A percentile compares a stretch with the other conserved stretches of the same genome.
Conservation (phyloP, 2,113 vertebrate genomes). For the Martes martes region DNA sequence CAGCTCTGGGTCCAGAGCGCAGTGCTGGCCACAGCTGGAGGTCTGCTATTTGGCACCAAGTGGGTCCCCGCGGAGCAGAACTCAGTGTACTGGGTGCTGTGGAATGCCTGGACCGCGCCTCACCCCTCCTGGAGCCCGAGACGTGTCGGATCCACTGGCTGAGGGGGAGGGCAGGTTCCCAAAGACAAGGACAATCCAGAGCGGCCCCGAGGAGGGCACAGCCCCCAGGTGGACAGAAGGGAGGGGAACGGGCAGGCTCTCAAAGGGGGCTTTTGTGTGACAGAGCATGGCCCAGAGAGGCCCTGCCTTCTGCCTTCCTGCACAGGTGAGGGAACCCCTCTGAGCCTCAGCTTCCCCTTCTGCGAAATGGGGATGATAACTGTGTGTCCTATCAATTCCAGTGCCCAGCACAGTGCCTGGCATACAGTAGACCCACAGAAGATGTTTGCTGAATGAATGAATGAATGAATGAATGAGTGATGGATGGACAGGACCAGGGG, state of each 20-base stretch:
- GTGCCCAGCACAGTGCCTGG: background rate
- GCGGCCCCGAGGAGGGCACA: background rate
- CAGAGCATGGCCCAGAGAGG: background rate
- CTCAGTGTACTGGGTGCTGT: rapidly evolving
- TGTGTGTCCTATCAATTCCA: background rate
- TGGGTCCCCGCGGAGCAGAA: rapidly evolving
- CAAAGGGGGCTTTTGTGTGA: rapidly evolving
- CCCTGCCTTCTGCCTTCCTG: background rate
- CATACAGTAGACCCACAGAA: background rate
- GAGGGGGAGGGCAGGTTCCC: background rate
- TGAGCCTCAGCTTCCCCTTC: background rate
- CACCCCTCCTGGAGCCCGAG: background rate
- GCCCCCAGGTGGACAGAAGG: background rate
- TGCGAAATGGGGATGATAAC: background rate
- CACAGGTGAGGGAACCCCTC: background rate
- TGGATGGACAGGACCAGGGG: background rate
- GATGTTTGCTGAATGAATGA: background rate
- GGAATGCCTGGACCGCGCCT: background rate
- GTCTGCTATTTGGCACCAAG: background rate
- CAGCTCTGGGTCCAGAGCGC: background rate
- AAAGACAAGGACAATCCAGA: background rate
- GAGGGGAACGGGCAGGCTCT: background rate
- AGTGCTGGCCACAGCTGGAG: background rate
- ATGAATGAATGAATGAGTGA: too few species aligned
- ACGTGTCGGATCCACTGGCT: rapidly evolving